A percentile compares a stretch with the other conserved stretches of the same genome.
Evolutionary conservation across 1,140 invertebrate species (phyloP).

Genomic region (Trachelipus rathkii): DNA sequence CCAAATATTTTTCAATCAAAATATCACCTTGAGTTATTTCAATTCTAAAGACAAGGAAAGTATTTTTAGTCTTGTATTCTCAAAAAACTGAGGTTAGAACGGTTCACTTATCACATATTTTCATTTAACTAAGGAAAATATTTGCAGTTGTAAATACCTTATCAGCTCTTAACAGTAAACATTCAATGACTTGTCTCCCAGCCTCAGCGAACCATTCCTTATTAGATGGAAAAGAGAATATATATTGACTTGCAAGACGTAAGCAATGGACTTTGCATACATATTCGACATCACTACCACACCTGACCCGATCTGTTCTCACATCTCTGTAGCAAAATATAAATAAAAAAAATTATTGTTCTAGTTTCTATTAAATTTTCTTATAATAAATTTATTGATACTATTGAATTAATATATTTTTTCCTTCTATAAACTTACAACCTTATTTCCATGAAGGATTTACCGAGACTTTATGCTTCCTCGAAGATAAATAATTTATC

Average conservation of each 20-base stretch:
- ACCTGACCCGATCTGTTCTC: constrained; percentile 79
- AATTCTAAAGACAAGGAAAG: too few species aligned
- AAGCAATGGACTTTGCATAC: constrained; percentile 89
- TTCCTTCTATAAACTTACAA: not conserved
- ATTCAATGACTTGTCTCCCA: constrained; percentile 79
- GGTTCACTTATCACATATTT: too few species aligned
- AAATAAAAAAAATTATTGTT: constrained; percentile 21
- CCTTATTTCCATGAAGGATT: not conserved
- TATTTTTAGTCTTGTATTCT: too few species aligned
- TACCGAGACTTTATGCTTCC: not conserved
- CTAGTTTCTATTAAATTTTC: not conserved
- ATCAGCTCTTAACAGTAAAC: constrained; percentile 81
- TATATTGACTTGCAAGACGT: constrained; percentile 73
- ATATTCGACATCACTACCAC: constrained; percentile 87
- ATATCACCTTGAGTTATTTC: too few species aligned
- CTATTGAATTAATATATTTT: not conserved
- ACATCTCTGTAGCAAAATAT: constrained; percentile 59
- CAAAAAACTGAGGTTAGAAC: too few species aligned
- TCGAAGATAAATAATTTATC: too few species aligned
- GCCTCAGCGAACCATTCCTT: constrained; percentile 81
- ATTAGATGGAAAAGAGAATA: constrained; percentile 67
- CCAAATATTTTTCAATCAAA: too few species aligned
- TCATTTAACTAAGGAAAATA: too few species aligned
- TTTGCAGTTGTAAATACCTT: constrained; percentile 28
- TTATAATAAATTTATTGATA: not conserved